Evolutionary conservation across 2,888 invertebrate species (phyloP).

Genomic region (Sarcophaga caerulescens): DNA sequence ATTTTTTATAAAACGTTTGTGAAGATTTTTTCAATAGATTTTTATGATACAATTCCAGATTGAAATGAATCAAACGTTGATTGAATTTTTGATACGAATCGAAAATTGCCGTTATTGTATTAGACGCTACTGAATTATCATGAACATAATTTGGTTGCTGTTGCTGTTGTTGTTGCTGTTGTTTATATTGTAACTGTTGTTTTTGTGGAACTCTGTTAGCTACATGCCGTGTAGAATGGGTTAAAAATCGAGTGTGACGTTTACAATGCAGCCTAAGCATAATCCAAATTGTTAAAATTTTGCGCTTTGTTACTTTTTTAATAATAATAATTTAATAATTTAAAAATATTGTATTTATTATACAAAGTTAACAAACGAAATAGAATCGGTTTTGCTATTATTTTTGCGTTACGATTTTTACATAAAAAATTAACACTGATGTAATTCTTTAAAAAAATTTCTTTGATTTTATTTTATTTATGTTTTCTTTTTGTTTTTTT

Average conservation of each 20-base stretch:
- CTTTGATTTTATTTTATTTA: not conserved
- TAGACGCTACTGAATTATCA: constrained; percentile 4
- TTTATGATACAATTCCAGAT: constrained; percentile 75
- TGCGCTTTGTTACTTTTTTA: no score
- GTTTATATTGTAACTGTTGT: constrained; percentile 20
- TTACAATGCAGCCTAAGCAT: constrained; percentile 76
- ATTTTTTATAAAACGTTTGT: constrained; percentile 49
- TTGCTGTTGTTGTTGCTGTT: constrained; percentile 25
- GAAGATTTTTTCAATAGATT: constrained; percentile 73
- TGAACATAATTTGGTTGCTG: constrained; percentile 13
- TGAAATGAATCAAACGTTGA: constrained; percentile 71
- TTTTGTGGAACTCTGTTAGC: constrained; percentile 41
- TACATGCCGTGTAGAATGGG: constrained; percentile 72
- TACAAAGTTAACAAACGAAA: no score
- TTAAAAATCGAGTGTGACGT: constrained; percentile 53
- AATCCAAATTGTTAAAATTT: constrained; percentile 74
- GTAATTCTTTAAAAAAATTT: not conserved
- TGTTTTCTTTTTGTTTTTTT: not conserved
- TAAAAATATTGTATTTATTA: no score
- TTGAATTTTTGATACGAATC: constrained; percentile 72
- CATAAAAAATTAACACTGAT: not conserved
- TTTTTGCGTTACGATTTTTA: no score
- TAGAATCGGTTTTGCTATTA: no score
- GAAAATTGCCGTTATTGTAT: constrained; percentile 38
- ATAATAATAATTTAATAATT: no score